A percentile compares a stretch with the other conserved stretches of the same genome.
Conservation (phyloP, 1,140 invertebrate species). For the Bombus superbus region DNA sequence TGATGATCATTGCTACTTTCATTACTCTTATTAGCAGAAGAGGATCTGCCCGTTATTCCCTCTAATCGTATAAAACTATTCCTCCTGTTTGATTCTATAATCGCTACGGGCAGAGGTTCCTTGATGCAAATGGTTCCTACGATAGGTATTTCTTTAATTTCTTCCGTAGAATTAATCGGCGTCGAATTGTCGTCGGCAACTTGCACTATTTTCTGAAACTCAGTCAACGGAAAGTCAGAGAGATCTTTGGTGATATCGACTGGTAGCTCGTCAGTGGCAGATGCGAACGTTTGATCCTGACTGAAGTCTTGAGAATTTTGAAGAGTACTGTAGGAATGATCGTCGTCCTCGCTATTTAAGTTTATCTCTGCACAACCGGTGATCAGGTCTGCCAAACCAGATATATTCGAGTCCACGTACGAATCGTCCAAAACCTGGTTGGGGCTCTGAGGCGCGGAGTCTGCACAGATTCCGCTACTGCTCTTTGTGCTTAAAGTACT, state of each 20-base stretch:
- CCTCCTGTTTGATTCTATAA: neutral
- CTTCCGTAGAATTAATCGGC: neutral
- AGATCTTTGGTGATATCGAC: neutral
- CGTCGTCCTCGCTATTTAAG: slow-evolving; percentile 49
- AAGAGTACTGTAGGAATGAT: neutral
- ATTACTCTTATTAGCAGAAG: neutral
- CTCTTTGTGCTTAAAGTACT: slow-evolving; percentile 73
- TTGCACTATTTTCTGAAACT: neutral
- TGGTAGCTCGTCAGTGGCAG: slow-evolving; percentile 62
- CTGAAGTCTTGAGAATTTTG: slow-evolving; percentile 60
- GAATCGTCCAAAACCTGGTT: slow-evolving; percentile 51
- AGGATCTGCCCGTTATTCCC: neutral
- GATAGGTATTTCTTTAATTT: neutral
- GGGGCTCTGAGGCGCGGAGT: slow-evolving; percentile 52
- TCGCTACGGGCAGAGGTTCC: neutral
- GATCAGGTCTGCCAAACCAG: slow-evolving; percentile 74
- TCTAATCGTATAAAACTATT: neutral
- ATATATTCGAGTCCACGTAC: slow-evolving; percentile 67
- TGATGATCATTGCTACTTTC: neutral
- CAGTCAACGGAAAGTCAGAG: neutral
- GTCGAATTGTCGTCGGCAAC: neutral
- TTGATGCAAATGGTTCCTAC: neutral
- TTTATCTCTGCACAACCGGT: slow-evolving; percentile 68
- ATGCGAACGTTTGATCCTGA: slow-evolving; percentile 72
- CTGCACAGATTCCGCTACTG: slow-evolving; percentile 69